phyloP scores from a whole-genome alignment of 1,140 invertebrate species.

The Tenebrio molitor region DNA sequence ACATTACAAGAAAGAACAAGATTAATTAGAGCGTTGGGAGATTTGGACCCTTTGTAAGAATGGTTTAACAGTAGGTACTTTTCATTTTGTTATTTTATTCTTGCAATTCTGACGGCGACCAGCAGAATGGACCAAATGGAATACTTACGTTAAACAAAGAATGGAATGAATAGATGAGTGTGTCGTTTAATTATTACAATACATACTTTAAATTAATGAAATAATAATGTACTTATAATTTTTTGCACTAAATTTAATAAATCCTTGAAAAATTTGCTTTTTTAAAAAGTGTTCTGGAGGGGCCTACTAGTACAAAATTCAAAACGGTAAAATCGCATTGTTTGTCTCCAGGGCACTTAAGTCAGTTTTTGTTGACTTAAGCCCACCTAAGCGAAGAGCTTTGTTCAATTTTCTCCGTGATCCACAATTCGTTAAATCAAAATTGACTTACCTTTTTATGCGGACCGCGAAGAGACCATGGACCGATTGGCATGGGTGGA shows the following conservation, averaged over 20 bases:
- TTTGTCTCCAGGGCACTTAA: no score
- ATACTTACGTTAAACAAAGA: no score
- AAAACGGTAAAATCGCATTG: no score
- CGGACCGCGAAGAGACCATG: no score
- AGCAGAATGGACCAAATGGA: background rate
- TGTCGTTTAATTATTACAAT: background rate
- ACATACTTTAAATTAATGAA: background rate
- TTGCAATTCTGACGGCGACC: background rate
- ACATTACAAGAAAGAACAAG: background rate
- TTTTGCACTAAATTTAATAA: background rate
- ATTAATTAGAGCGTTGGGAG: conserved; percentile 6
- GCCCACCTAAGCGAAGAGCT: no score
- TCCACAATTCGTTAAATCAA: no score
- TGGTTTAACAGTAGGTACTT: conserved; percentile 20
- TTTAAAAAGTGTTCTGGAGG: background rate
- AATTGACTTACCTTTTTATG: no score
- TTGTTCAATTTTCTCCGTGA: no score
- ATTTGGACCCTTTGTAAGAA: conserved; percentile 14
- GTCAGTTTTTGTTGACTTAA: no score
- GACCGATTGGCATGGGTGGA: no score
- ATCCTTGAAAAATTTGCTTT: conserved; percentile 10
- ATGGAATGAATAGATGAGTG: background rate
- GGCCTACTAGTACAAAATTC: no score
- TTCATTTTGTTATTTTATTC: background rate
- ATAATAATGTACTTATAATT: conserved; percentile 4